phyloP scores from a whole-genome alignment of 2,888 invertebrate species.

The Temnothorax ravouxi region DNA sequence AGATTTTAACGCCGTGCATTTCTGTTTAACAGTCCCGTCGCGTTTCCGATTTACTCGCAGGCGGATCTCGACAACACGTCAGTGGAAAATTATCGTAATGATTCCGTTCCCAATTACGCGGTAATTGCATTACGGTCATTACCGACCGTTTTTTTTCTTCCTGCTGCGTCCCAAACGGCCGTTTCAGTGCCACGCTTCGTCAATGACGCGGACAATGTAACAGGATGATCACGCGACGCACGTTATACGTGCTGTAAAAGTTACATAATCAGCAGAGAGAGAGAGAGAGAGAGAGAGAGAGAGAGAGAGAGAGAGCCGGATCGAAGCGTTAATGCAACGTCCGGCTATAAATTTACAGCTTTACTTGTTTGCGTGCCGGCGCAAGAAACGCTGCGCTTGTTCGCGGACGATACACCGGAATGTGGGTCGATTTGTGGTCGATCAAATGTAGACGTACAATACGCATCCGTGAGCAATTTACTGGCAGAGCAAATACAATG shows the following conservation, averaged over 20 bases:
- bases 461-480: conserved; percentile 34
- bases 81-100: neutral
- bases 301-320: neutral
- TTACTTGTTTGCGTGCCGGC: neutral
- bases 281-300: neutral
- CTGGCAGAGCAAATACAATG: conserved; percentile 6
- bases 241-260: conserved; percentile 36
- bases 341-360: conserved; percentile 25
- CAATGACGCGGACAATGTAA: conserved; percentile 38
- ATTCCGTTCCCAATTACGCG: conserved; percentile 30
- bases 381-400: conserved; percentile 33
- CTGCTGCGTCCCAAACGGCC: neutral
- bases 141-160: neutral
- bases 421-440: conserved; percentile 55
- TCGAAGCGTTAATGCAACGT: conserved; percentile 30
- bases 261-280: conserved; percentile 16
- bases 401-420: conserved; percentile 10
- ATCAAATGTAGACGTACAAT: conserved; percentile 47
- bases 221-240: conserved; percentile 17
- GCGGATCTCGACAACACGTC: neutral
- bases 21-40: conserved; percentile 11
- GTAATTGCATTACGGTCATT: conserved; percentile 35
- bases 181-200: conserved; percentile 38
- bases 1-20: conserved; percentile 46
- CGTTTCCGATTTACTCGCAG: neutral